Conservation (phyloP, 2,113 vertebrate species). For the Natator depressus region DNA sequence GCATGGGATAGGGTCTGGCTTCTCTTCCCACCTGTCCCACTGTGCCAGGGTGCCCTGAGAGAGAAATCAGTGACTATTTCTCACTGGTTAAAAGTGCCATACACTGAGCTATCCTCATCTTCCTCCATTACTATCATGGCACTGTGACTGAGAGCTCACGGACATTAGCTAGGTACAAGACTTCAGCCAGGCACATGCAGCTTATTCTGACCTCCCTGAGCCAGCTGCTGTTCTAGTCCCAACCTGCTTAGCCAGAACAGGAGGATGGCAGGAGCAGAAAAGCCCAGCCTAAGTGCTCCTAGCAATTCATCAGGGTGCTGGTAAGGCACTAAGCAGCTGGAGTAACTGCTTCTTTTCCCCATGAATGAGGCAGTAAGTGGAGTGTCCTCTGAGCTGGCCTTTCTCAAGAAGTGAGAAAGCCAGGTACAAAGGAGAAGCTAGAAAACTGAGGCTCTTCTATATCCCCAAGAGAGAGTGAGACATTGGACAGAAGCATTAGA, state of each 20-base stretch:
- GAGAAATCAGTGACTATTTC: neutral
- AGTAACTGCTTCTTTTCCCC: neutral
- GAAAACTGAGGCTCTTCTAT: neutral
- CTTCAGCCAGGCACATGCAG: neutral
- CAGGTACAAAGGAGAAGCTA: neutral
- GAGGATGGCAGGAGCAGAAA: neutral
- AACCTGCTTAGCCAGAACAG: neutral
- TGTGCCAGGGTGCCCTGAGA: neutral
- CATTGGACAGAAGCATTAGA: neutral
- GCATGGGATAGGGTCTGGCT: neutral
- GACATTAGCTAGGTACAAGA: neutral
- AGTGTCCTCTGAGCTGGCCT: neutral
- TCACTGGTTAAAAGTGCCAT: neutral
- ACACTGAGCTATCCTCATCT: neutral
- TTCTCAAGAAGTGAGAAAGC: neutral
- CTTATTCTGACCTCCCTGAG: fast-evolving
- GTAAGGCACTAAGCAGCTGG: neutral
- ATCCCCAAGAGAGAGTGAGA: neutral
- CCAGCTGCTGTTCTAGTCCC: neutral
- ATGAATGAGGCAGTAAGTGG: neutral
- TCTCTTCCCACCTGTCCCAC: neutral
- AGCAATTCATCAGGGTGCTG: neutral
- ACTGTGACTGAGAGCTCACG: neutral
- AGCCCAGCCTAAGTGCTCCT: neutral
- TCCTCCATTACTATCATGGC: neutral